These are phyloP conservation scores for Zoroaster sp. DNA, from an alignment of 53 echinoderm and acorn worm genomes.

Conservation along the genomic window DNA sequence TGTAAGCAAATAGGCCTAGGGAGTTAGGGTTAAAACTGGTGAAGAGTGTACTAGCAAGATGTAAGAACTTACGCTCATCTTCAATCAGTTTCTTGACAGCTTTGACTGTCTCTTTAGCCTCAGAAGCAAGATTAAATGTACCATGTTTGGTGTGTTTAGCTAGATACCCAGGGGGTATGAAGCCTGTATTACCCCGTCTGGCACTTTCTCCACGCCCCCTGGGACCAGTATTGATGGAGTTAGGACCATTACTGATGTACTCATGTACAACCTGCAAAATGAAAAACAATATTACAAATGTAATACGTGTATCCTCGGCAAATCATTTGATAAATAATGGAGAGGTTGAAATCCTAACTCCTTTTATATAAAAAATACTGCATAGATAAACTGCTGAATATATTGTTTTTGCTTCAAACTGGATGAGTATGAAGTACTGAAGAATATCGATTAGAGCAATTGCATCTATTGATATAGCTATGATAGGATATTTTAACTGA, in stretches of 20 bases:
- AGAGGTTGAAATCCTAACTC: no score
- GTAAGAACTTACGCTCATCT: constrained; percentile 83
- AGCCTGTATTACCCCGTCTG: constrained; percentile 77
- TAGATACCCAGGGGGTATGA: constrained; percentile 85
- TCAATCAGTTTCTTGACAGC: constrained; percentile 94
- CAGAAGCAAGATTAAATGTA: constrained; percentile 73
- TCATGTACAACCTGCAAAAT: constrained; percentile 72
- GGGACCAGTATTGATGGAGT: constrained; percentile 2
- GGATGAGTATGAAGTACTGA: not conserved
- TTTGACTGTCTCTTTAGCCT: constrained; percentile 89
- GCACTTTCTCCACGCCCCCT: constrained; percentile 75
- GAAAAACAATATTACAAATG: no score
- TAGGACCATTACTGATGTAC: constrained; percentile 65
- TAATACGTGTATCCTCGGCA: no score
- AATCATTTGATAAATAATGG: no score
- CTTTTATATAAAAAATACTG: no score
- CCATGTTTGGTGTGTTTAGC: constrained; percentile 79
- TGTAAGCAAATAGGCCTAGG: no score
- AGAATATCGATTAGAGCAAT: not conserved
- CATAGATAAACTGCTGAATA: no score
- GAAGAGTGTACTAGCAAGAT: no score
- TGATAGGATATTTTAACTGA: no score
- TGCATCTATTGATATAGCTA: not conserved
- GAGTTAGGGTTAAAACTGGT: no score
- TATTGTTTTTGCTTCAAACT: not conserved